Percentiles rank a stretch among this genome's conserved stretches.
Conservation (phyloP, 2,113 vertebrate species). For the Arothron firmamentum region DNA sequence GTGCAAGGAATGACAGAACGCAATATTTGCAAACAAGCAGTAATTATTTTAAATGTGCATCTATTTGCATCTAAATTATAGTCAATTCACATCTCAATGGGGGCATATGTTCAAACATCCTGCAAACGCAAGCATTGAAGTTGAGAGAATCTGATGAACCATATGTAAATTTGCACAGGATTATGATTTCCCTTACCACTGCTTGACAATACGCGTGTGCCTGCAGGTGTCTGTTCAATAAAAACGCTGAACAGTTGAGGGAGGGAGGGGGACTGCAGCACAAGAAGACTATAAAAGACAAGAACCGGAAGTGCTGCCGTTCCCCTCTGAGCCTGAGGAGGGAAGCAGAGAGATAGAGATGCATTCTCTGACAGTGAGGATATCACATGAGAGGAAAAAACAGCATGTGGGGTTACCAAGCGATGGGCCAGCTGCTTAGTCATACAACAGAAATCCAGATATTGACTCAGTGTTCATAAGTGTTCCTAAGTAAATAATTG, state of each 20-base stretch:
- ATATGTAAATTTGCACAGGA: background rate
- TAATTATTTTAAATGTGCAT: background rate
- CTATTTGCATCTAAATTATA: background rate
- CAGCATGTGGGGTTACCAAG: slow-evolving; percentile 35
- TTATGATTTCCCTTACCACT: background rate
- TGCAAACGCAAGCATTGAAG: no score
- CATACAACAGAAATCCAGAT: slow-evolving; percentile 20
- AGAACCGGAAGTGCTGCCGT: slow-evolving; percentile 64
- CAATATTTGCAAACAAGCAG: background rate
- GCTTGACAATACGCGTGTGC: background rate
- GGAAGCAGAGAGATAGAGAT: slow-evolving; percentile 59
- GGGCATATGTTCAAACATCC: no score
- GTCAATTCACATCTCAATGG: no score
- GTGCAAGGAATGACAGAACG: background rate
- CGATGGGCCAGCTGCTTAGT: slow-evolving; percentile 23
- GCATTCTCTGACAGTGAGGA: background rate
- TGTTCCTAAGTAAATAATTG: no score
- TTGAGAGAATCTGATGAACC: no score
- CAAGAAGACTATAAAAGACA: slow-evolving; percentile 50
- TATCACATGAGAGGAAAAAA: background rate
- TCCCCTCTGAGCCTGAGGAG: slow-evolving; percentile 39
- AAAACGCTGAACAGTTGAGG: slow-evolving; percentile 10
- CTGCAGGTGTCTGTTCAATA: slow-evolving; percentile 31
- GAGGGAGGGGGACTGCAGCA: slow-evolving; percentile 53
- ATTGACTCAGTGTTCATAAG: slow-evolving; percentile 29